These are phyloP conservation scores for Adelges cooleyi DNA, from an alignment of 1,140 invertebrate genomes.

Conservation along the genomic window DNA sequence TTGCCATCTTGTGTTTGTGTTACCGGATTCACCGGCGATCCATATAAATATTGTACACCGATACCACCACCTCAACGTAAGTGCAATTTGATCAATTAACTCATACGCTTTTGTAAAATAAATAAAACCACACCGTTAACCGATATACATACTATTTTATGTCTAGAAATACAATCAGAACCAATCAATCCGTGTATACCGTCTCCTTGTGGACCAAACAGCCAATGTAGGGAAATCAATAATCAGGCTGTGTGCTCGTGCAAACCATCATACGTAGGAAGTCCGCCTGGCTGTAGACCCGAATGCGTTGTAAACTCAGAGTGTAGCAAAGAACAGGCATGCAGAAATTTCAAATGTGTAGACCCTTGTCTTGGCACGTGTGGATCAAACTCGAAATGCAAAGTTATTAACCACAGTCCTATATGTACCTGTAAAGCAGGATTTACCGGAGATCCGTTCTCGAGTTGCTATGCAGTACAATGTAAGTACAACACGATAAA, in stretches of 20 bases:
- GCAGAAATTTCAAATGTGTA: slow-evolving; percentile 56
- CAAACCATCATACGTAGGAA: slow-evolving; percentile 51
- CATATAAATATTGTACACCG: slow-evolving; percentile 43
- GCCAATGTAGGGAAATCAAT: slow-evolving; percentile 49
- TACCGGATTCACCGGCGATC: slow-evolving; percentile 41
- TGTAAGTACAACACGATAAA: slow-evolving; percentile 10
- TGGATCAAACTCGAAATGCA: slow-evolving; percentile 38
- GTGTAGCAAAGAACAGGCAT: slow-evolving; percentile 52
- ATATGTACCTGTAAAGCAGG: slow-evolving; percentile 39
- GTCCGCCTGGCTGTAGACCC: slow-evolving; percentile 57
- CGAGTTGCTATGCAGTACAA: slow-evolving; percentile 22
- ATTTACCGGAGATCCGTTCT: slow-evolving; percentile 39
- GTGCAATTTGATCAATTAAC: slow-evolving; percentile 35
- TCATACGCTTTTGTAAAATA: slow-evolving; percentile 58
- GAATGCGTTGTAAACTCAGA: slow-evolving; percentile 62
- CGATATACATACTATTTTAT: background rate
- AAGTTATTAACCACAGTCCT: slow-evolving; percentile 37
- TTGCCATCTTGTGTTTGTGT: slow-evolving; percentile 45
- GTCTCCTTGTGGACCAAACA: slow-evolving; percentile 45
- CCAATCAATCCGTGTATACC: slow-evolving; percentile 39
- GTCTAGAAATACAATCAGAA: slow-evolving; percentile 34
- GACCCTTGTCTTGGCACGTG: slow-evolving; percentile 53
- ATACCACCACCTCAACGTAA: slow-evolving; percentile 39
- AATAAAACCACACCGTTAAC: slow-evolving; percentile 49
- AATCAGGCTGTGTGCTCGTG: slow-evolving; percentile 56